A percentile compares a stretch with the other conserved stretches of the same genome.
These are phyloP conservation scores for Perodicticus potto DNA, from an alignment of 2,797 vertebrate species.

Conservation along the genomic window DNA sequence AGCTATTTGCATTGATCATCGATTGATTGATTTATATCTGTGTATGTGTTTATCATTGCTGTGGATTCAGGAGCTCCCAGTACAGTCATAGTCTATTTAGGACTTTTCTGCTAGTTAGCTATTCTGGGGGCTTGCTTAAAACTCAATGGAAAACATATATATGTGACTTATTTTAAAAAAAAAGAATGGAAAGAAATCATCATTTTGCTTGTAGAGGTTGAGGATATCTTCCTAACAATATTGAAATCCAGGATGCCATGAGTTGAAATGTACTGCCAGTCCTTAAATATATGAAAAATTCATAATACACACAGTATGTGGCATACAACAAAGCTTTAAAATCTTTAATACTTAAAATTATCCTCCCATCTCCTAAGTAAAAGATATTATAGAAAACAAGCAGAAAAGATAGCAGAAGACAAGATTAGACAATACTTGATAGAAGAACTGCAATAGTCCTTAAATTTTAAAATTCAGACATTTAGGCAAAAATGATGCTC, in stretches of 20 bases:
- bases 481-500: constrained; percentile 19
- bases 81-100: background rate
- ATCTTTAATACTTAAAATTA: background rate
- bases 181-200: background rate
- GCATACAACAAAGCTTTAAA: background rate
- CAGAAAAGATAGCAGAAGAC: background rate
- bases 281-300: background rate
- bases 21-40: background rate
- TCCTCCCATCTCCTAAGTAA: background rate
- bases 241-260: background rate
- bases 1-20: background rate
- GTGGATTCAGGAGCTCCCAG: background rate
- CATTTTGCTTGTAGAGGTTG: background rate
- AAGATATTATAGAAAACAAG: background rate
- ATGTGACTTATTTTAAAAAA: background rate
- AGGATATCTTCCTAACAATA: background rate
- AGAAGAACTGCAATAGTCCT: background rate
- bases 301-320: background rate
- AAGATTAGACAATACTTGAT: background rate
- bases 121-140: background rate
- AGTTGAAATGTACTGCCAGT: background rate
- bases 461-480: background rate
- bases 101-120: background rate
- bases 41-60: background rate
- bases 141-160: background rate